These are phyloP conservation scores for Exephanes ischioxanthus DNA, from an alignment of 2,888 invertebrate species.

Conservation along the genomic window DNA sequence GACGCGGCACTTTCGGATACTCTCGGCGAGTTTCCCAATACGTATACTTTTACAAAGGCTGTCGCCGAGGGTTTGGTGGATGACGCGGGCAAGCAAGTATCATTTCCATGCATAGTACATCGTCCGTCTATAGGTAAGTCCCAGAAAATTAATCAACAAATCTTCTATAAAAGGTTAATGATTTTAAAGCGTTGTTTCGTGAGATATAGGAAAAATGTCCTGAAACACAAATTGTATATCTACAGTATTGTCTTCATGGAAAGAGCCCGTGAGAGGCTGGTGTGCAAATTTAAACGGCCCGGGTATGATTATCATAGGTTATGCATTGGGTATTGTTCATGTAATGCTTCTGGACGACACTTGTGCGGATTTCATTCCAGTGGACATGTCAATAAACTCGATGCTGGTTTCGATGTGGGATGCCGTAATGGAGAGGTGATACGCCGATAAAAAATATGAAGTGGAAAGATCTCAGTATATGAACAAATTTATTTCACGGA, in stretches of 20 bases:
- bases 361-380: neutral
- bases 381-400: neutral
- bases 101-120: too few species aligned
- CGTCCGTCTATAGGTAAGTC: too few species aligned
- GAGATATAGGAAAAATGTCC: neutral
- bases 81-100: slow-evolving; percentile 59
- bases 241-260: neutral
- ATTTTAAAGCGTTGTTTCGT: neutral
- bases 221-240: neutral
- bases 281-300: neutral
- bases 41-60: too few species aligned
- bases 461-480: neutral
- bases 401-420: neutral
- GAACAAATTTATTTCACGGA: neutral
- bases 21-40: too few species aligned
- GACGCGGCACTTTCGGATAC: too few species aligned
- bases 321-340: neutral
- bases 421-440: neutral
- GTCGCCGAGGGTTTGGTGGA: slow-evolving; percentile 75
- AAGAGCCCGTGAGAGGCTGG: neutral
- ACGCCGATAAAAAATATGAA: neutral
- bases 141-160: too few species aligned
- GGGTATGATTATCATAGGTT: neutral
- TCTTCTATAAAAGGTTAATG: slow-evolving; percentile 37
- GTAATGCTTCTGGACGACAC: neutral